A percentile compares a stretch with the other conserved stretches of the same genome.
phyloP scores from a whole-genome alignment of 64 coral and sea anemone genomes.

The Actinia tenebrosa region DNA sequence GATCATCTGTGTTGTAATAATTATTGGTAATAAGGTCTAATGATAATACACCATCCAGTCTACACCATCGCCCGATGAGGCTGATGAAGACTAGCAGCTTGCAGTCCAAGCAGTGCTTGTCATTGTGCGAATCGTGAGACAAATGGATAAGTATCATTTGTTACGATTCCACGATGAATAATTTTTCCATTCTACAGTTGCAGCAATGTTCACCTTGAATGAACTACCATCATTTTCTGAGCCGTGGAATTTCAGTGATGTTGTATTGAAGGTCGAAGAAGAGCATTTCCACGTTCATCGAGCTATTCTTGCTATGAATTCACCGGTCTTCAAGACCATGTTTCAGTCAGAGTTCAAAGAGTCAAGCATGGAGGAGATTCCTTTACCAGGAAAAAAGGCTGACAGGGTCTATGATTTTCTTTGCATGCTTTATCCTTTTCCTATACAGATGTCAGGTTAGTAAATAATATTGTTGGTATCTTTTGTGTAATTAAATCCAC shows the following conservation, averaged over 20 bases:
- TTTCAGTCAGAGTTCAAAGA: constrained; percentile 48
- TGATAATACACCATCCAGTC: too few species aligned
- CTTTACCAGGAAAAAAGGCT: constrained; percentile 43
- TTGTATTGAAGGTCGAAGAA: constrained; percentile 16
- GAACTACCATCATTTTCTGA: constrained; percentile 34
- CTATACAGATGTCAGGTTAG: constrained; percentile 37
- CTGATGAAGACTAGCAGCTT: too few species aligned
- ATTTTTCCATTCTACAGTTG: not conserved
- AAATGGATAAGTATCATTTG: too few species aligned
- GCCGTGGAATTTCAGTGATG: constrained; percentile 31
- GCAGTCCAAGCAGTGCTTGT: too few species aligned
- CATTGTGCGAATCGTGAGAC: too few species aligned
- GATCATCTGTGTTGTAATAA: too few species aligned
- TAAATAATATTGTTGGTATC: not conserved
- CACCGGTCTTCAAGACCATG: constrained; percentile 40
- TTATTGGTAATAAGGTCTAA: too few species aligned
- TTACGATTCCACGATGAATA: too few species aligned
- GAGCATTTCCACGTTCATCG: constrained; percentile 30
- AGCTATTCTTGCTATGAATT: constrained; percentile 36
- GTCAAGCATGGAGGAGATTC: constrained; percentile 25
- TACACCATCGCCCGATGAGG: too few species aligned
- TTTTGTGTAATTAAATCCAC: not conserved
- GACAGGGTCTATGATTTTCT: constrained; percentile 37
- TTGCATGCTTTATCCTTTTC: constrained; percentile 51
- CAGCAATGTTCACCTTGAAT: constrained; percentile 13